Conservation (phyloP, 2,888 invertebrate species). For the Campaea margaritaria region DNA sequence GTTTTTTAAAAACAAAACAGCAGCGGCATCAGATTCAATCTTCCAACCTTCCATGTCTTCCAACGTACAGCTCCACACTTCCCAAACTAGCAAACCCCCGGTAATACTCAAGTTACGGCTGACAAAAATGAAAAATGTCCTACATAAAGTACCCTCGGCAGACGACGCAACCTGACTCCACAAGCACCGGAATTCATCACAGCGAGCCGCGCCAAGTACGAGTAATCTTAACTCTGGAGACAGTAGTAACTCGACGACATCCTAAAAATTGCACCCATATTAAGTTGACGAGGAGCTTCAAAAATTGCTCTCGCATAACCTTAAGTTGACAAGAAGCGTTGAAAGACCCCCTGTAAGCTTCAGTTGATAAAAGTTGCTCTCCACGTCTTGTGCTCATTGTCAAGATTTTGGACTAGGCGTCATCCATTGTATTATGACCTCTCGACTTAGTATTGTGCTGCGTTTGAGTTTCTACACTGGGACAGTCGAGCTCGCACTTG, state of each 20-base stretch:
- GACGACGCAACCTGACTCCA: constrained; percentile 25
- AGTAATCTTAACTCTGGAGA: constrained; percentile 18
- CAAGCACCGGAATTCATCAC: constrained; percentile 17
- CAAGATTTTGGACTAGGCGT: constrained; percentile 60
- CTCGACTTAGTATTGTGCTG: constrained; percentile 26
- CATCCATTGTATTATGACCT: constrained; percentile 59
- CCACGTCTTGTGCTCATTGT: constrained; percentile 58
- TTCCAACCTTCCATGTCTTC: background rate
- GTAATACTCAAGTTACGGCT: constrained; percentile 22
- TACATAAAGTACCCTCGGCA: constrained; percentile 19
- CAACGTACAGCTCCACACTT: constrained; percentile 7
- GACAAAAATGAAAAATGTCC: constrained; percentile 30
- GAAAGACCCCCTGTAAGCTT: constrained; percentile 7
- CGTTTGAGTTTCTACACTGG: constrained; percentile 17
- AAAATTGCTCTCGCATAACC: constrained; percentile 52
- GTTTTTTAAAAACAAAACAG: background rate
- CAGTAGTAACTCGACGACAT: constrained; percentile 16
- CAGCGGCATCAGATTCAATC: background rate
- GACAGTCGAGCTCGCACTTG: constrained; percentile 9
- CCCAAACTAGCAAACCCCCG: background rate
- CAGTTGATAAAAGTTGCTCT: constrained; percentile 53
- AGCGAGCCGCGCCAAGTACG: constrained; percentile 8
- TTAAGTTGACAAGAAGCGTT: constrained; percentile 16
- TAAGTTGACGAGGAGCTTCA: constrained; percentile 5
- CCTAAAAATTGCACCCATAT: constrained; percentile 22